Conservation (phyloP, 2,113 vertebrate species). For the Glareola pratincola region DNA sequence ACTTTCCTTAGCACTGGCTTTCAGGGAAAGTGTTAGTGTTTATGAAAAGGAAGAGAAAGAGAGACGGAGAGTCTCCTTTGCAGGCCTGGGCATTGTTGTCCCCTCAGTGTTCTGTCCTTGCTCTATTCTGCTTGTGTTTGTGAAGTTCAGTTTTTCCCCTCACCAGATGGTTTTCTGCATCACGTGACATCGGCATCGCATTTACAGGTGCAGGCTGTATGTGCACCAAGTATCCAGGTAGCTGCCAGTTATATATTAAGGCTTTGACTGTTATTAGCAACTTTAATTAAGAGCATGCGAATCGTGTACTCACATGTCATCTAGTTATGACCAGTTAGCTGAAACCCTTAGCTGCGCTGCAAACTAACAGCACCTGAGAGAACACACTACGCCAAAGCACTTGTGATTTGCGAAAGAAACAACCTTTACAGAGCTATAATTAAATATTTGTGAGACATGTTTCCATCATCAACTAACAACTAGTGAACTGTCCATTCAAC, state of each 20-base stretch:
- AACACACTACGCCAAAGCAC: background rate
- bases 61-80: background rate
- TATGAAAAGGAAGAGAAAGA: background rate
- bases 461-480: background rate
- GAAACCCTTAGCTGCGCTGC: background rate
- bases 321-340: background rate
- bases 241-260: background rate
- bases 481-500: background rate
- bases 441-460: background rate
- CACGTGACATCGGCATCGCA: background rate
- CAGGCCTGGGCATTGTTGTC: background rate
- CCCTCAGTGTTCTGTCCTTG: background rate
- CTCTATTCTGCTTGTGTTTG: background rate
- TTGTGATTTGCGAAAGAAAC: background rate
- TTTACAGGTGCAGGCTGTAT: background rate
- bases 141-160: background rate
- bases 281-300: constrained; percentile 31
- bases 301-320: background rate
- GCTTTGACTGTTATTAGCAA: background rate
- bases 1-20: background rate
- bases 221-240: background rate
- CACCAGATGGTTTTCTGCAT: constrained; percentile 13
- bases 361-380: background rate
- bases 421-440: background rate
- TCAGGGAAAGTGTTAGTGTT: background rate